Percentiles rank a stretch among this genome's conserved stretches.
Conservation (phyloP, 2,113 vertebrate genomes). For the Porphyrio hochstetteri region DNA sequence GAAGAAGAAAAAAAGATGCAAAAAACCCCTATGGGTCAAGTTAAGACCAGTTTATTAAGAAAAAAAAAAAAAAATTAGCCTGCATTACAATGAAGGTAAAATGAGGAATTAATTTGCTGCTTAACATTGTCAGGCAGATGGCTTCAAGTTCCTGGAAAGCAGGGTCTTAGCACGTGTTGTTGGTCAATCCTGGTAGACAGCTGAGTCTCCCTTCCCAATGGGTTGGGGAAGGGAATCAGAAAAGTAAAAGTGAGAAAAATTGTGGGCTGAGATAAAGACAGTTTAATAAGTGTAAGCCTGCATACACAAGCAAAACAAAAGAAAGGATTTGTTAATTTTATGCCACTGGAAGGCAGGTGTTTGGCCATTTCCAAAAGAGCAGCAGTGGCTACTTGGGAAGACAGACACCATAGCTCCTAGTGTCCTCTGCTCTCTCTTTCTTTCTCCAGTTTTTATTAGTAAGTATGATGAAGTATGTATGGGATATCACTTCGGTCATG, state of each 20-base stretch:
- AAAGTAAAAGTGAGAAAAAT: not conserved
- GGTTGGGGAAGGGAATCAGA: not conserved
- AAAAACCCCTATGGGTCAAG: not conserved
- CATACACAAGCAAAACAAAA: not conserved
- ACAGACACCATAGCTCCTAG: not conserved
- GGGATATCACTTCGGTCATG: not conserved
- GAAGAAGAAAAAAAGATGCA: not conserved
- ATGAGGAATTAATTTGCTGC: not conserved
- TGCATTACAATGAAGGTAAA: not conserved
- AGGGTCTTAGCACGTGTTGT: accelerated
- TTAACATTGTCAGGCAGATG: not conserved
- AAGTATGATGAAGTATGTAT: not conserved
- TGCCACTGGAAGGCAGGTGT: not conserved
- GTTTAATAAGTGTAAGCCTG: not conserved
- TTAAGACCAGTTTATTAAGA: not conserved
- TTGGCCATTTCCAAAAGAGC: not conserved
- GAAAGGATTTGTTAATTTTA: accelerated
- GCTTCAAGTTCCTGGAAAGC: not conserved
- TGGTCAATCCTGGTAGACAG: accelerated
- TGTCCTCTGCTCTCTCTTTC: not conserved
- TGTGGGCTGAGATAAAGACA: not conserved
- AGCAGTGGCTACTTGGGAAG: not conserved
- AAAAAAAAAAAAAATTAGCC: not conserved
- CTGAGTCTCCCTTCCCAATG: not conserved
- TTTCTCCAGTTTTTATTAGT: not conserved